Percentiles rank a stretch among this genome's conserved stretches.
phyloP scores from a whole-genome alignment of 2,888 invertebrate species.

The Tenthredo amoena region DNA sequence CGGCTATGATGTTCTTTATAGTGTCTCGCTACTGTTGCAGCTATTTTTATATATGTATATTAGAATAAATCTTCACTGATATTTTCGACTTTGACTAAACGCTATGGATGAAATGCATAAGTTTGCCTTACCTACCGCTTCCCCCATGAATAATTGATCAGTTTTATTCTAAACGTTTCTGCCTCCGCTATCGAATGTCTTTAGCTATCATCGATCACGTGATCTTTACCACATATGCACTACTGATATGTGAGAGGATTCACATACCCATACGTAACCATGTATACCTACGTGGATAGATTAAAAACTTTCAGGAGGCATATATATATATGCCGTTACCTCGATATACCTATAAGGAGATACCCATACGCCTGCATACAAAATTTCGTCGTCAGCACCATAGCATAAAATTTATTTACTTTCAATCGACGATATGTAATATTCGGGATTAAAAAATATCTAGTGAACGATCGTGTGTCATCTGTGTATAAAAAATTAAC shows the following conservation, averaged over 20 bases:
- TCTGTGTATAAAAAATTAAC: not conserved
- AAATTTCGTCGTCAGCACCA: not conserved
- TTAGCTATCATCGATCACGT: slow-evolving; percentile 35
- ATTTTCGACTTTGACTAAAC: slow-evolving; percentile 11
- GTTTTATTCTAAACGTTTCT: slow-evolving; percentile 37
- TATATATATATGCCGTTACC: not conserved
- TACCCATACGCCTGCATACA: not conserved
- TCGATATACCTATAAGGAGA: not conserved
- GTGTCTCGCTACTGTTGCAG: not conserved
- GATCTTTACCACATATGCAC: not conserved
- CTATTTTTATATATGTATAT: not conserved
- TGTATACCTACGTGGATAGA: not conserved
- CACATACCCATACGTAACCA: too few species aligned
- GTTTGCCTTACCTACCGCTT: not conserved
- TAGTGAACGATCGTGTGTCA: not conserved
- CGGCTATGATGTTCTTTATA: not conserved
- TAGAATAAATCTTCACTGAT: not conserved
- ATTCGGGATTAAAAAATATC: not conserved
- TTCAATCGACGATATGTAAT: not conserved
- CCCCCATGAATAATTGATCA: slow-evolving; percentile 44
- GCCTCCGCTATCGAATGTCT: slow-evolving; percentile 12
- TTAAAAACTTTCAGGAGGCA: not conserved
- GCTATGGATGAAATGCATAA: not conserved
- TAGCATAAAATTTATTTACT: not conserved
- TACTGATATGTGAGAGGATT: too few species aligned